These are phyloP conservation scores for Trematomus loennbergii DNA, from an alignment of 2,113 vertebrate species.

Conservation along the genomic window DNA sequence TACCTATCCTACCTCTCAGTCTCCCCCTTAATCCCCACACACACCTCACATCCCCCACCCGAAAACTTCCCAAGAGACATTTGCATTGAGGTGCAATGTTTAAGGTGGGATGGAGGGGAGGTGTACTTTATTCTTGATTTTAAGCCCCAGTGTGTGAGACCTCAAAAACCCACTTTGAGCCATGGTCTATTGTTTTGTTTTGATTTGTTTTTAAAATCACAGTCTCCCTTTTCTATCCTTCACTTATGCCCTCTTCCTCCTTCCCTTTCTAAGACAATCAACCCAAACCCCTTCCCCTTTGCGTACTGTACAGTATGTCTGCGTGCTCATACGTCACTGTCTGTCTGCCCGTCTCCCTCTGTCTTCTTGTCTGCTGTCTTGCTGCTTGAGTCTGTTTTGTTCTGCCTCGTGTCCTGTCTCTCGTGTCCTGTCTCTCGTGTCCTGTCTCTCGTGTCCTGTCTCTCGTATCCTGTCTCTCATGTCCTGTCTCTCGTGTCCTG, in stretches of 20 bases:
- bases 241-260: conserved; percentile 67
- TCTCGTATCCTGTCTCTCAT: no score
- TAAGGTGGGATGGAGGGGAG: conserved; percentile 53
- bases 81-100: conserved; percentile 63
- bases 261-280: conserved; percentile 66
- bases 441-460: conserved; percentile 73
- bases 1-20: conserved; percentile 56
- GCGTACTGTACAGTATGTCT: conserved; percentile 74
- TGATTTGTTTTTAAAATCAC: conserved; percentile 84
- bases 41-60: conserved; percentile 51
- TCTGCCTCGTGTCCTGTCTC: conserved; percentile 76
- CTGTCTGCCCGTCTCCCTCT: conserved; percentile 70
- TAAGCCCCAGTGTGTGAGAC: conserved; percentile 87
- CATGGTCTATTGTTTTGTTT: conserved; percentile 71
- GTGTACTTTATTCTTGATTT: conserved; percentile 78
- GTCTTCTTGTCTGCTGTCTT: conserved; percentile 74
- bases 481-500: no score
- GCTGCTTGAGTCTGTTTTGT: conserved; percentile 80
- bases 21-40: conserved; percentile 15
- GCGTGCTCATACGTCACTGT: conserved; percentile 66
- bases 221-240: conserved; percentile 85
- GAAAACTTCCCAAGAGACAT: conserved; percentile 35
- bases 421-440: conserved; percentile 71
- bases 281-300: conserved; percentile 46
- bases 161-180: conserved; percentile 78